phyloP scores from a whole-genome alignment of 2,888 invertebrate genomes.

The Caenorhabditis sp. region DNA sequence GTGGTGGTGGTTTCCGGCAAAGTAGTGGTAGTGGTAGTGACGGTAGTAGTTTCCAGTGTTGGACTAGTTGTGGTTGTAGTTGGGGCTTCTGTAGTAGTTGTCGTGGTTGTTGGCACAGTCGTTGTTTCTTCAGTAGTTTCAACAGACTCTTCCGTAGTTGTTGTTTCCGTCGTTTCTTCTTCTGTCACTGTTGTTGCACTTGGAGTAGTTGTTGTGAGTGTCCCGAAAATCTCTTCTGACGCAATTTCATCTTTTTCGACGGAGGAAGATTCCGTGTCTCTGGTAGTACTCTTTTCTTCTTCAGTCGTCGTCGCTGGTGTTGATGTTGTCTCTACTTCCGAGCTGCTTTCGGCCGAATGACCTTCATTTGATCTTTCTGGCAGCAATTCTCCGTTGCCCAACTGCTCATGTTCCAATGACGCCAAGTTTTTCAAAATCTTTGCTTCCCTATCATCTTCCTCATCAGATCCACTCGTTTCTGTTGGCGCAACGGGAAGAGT shows the following conservation, averaged over 20 bases:
- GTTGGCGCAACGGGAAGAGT: slow-evolving; percentile 21
- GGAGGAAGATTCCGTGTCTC: slow-evolving; percentile 5
- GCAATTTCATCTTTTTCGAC: slow-evolving; percentile 34
- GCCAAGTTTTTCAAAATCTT: slow-evolving; percentile 1
- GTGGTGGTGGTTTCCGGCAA: background rate
- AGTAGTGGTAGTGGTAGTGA: slow-evolving; percentile 8
- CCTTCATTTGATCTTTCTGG: slow-evolving; percentile 12
- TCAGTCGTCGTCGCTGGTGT: slow-evolving; percentile 2
- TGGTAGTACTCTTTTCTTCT: background rate
- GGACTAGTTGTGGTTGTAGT: background rate
- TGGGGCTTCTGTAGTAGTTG: slow-evolving; percentile 10
- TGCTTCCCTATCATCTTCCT: background rate
- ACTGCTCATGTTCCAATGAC: background rate
- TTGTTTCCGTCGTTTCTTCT: background rate
- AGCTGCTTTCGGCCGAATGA: slow-evolving; percentile 1
- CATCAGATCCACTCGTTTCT: background rate
- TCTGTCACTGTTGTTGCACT: slow-evolving; percentile 1
- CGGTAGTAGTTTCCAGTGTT: background rate
- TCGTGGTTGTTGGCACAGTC: background rate
- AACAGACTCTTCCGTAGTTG: background rate
- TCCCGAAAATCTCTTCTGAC: slow-evolving; percentile 23
- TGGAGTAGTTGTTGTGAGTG: background rate
- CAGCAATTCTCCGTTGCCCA: slow-evolving; percentile 17
- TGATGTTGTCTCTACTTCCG: background rate
- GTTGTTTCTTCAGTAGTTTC: background rate